These are phyloP conservation scores for Dryobotodes eremita DNA, from an alignment of 2,888 invertebrate genomes.

Conservation along the genomic window DNA sequence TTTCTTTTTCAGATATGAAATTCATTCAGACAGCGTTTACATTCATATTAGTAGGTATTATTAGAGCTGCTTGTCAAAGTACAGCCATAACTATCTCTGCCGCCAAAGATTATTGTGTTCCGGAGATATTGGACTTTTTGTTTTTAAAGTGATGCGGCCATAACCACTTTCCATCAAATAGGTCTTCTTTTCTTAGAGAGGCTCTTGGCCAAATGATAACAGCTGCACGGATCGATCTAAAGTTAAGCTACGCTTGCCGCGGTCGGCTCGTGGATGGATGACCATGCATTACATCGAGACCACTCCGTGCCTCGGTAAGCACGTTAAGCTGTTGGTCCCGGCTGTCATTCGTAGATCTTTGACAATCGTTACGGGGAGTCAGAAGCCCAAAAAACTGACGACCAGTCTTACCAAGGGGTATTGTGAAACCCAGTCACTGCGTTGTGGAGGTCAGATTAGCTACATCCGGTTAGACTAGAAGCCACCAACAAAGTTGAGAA, in stretches of 20 bases:
- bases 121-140: not conserved
- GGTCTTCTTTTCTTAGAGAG: not conserved
- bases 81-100: not conserved
- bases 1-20: not conserved
- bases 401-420: not conserved
- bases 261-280: too few species aligned
- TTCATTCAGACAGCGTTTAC: not conserved
- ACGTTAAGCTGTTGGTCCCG: not conserved
- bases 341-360: not conserved
- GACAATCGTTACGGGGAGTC: not conserved
- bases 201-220: not conserved
- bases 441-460: not conserved
- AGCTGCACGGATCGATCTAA: not conserved
- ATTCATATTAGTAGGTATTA: not conserved
- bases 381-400: not conserved
- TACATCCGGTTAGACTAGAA: not conserved
- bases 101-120: constrained; percentile 1
- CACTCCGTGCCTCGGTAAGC: too few species aligned
- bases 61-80: not conserved
- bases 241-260: not conserved
- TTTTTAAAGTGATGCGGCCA: constrained; percentile 2
- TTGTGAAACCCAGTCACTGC: not conserved
- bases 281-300: too few species aligned
- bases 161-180: not conserved
- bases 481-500: not conserved